Conservation (phyloP, 2,113 vertebrate genomes). For the Pristiophorus japonicus region DNA sequence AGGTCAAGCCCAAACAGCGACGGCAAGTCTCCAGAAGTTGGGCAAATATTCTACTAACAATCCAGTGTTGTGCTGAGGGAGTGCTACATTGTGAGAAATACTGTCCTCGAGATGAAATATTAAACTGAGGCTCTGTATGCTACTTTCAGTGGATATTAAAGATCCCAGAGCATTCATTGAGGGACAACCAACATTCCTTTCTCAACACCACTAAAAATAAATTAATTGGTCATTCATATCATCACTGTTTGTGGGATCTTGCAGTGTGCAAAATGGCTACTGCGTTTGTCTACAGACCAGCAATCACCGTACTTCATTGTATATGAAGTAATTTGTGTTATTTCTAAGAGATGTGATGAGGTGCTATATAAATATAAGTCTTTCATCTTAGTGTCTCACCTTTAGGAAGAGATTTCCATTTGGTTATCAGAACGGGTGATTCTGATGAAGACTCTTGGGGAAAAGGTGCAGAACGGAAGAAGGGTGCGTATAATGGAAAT, state of each 20-base stretch:
- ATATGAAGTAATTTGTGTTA: not conserved
- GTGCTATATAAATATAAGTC: not conserved
- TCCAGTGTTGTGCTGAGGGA: not conserved
- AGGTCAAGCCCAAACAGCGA: not conserved
- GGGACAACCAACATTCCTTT: not conserved
- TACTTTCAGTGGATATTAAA: not conserved
- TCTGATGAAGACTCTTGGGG: conserved; percentile 46
- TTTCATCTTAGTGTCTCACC: conserved; percentile 26
- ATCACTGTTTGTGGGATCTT: not conserved
- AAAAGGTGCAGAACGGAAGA: conserved; percentile 38
- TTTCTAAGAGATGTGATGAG: not conserved
- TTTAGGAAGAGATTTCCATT: conserved; percentile 55
- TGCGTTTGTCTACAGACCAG: not conserved
- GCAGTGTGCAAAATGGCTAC: too few relatives aligned
- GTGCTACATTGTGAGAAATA: not conserved
- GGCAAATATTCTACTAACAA: not conserved
- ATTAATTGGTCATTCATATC: not conserved
- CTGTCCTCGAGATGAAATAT: not conserved
- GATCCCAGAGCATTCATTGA: not conserved
- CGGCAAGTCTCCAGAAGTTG: not conserved
- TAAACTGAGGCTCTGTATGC: not conserved
- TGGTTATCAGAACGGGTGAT: conserved; percentile 57
- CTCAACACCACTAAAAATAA: not conserved
- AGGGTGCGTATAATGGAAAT: not conserved
- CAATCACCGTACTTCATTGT: not conserved